Conservation (phyloP, 2,113 vertebrate genomes). For the Corythornis vintsioides region DNA sequence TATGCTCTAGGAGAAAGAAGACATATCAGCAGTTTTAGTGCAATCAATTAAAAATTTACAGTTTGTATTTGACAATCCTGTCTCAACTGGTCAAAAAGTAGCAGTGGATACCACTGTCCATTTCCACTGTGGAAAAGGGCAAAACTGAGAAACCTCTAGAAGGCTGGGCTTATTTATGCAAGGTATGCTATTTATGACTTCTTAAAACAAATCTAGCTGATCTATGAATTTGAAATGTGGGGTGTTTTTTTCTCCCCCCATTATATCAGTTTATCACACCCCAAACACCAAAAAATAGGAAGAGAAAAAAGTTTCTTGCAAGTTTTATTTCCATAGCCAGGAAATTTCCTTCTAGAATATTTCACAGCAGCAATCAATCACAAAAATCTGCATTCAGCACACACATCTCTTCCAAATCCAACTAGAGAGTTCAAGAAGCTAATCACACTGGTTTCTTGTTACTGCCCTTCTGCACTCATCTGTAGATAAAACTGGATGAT, state of each 20-base stretch:
- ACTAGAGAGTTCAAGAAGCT: background rate
- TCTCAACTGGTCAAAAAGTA: background rate
- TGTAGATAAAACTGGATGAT: background rate
- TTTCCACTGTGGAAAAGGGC: background rate
- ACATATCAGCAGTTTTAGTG: background rate
- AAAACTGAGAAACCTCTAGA: background rate
- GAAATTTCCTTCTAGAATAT: background rate
- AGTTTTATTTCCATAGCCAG: background rate
- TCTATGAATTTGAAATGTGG: background rate
- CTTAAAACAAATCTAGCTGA: background rate
- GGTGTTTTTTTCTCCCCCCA: background rate
- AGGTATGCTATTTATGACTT: background rate
- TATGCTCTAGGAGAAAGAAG: background rate
- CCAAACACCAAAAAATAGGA: background rate
- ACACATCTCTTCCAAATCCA: background rate
- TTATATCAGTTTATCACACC: background rate
- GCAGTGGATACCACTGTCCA: background rate
- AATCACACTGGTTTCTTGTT: background rate
- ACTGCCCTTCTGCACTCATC: background rate
- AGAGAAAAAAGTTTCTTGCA: background rate
- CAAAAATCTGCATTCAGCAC: background rate
- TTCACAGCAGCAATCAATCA: background rate
- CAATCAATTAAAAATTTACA: background rate
- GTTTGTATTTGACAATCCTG: background rate
- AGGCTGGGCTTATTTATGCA: background rate